Percentiles rank a stretch among this genome's conserved stretches.
phyloP scores from a whole-genome alignment of 2,113 vertebrate species.

The Mesocricetus auratus region DNA sequence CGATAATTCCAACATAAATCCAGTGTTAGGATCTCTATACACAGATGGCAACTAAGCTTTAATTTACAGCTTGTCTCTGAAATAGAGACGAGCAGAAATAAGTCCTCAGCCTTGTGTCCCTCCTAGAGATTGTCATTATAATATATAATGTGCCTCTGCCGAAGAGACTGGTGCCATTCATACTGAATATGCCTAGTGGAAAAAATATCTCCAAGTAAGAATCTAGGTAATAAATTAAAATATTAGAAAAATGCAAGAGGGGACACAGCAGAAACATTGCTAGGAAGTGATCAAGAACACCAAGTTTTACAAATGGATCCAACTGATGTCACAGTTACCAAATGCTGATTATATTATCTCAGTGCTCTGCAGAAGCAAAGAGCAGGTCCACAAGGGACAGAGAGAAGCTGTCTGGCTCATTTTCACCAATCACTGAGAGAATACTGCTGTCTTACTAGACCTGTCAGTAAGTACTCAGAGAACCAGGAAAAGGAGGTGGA shows the following conservation, averaged over 20 bases:
- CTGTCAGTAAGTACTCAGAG: not conserved
- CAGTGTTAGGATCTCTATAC: not conserved
- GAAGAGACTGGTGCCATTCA: not conserved
- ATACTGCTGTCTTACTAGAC: not conserved
- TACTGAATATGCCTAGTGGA: not conserved
- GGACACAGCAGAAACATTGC: not conserved
- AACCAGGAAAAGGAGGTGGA: not conserved
- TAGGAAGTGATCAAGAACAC: not conserved
- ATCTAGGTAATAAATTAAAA: slow-evolving; percentile 11
- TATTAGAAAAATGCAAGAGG: not conserved
- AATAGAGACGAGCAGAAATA: not conserved
- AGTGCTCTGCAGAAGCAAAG: not conserved
- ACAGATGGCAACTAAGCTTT: slow-evolving; percentile 1
- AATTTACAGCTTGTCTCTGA: not conserved
- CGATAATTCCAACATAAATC: not conserved
- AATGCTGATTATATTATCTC: not conserved
- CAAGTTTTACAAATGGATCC: not conserved
- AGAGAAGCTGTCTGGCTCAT: not conserved
- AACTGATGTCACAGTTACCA: not conserved
- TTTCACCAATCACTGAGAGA: not conserved
- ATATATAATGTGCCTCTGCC: not conserved
- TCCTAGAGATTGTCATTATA: not conserved
- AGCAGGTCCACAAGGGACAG: not conserved
- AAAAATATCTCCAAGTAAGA: slow-evolving; percentile 19
- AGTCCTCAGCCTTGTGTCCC: not conserved